Base-by-base conservation (phyloP, 2,113 vertebrate species). In the Scytalopus superciliaris region DNA sequence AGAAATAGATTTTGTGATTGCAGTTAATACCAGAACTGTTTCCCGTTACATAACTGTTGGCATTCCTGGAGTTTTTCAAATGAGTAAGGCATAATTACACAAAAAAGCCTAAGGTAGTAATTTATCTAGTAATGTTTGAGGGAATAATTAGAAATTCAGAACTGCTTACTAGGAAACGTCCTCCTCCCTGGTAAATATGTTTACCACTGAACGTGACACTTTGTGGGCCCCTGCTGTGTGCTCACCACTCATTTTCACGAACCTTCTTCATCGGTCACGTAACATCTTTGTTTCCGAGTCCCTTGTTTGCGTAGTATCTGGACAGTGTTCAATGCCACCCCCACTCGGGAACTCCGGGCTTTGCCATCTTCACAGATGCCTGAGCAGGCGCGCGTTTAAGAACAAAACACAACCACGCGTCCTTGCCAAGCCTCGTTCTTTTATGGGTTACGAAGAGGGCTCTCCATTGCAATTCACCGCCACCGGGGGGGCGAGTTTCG, bases 361-460 rank as follows among this genome's bases (percentile, higher is more conserved):
- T 91, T 18, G 3, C 21, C 70, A 0, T 23, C 35, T 19, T 23
- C 76, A 10, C 4, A 10, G 44, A 10, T 19, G 1, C 1, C 49
- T 8, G 62, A 33, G 40, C 73, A 11, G 68, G 8, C 6, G 2
- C 25, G 1, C 28, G 11, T 59, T 33, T 24, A 9, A 17, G 18
- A 37, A 3, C 0, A 39, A 45, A 31, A n/a, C n/a, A 3, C 7
- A 33, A 1, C 60, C 1, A 1, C 7, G 5, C 2, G 28, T 50
- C 37, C 52, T 27, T 23, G 57, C 40, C 35, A 23, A 57, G 17
- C 2, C 6, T 3, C 7, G 28, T 31, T 31, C 12, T 19, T n/a
- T 7, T 23, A 0, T 0, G 17, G 19, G 24, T 17, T 5, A 2
- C n/a, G 31, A 19, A 13, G 37, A 5, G 22, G 0, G 12, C 4